Base-by-base conservation (phyloP, 2,113 vertebrate species). In the Microcebus lehilahytsara region DNA sequence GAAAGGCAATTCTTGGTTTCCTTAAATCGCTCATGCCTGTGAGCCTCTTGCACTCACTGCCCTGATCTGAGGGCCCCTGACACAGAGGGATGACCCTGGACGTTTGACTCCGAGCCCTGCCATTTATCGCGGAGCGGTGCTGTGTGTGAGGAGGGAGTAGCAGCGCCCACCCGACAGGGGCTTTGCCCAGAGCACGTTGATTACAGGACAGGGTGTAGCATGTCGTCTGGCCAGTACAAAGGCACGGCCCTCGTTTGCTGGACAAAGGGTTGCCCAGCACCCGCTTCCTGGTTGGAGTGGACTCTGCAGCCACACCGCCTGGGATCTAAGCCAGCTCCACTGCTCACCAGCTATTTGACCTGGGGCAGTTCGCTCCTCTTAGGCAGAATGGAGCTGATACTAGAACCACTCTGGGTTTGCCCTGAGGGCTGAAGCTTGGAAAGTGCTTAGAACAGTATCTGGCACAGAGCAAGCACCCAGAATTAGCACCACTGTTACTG, bases 331-430 rank as follows among this genome's bases (percentile, higher is more conserved):
- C 16, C 27, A 56, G 37, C 42, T 75, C n/a, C 30, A 13, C 9
- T 0, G 8, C 51, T 91, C 83, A 53, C 64, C 75, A 75, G 30
- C 46, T 81, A 23, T 90, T 79, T 93, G 69, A 89, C 96, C 60
- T 93, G 46, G 53, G 93, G 91, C 81, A 25, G 40, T 96, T 93
- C 96, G 78, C 51, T 89, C 69, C 91, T 92, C 85, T 94, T 91
- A 83, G 85, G 85, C 81, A 97, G 94, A 97, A 89, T 32, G 12
- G 20, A 85, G 49, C 89, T 96, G 97, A 94, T 85, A 83, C 97
- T 95, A 97, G 93, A 95, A 85, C 37, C 37, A 37, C 37, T 78
- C 85, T 22, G 56, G 77, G 62, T 83, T 95, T 94, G 60, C 92
- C 71, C 49, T 25, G 53, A 93, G 72, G 78, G 62, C 85, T 85